These are phyloP conservation scores for Drosophila persimilis DNA, from an alignment of 1,140 invertebrate genomes.

Conservation along the genomic window DNA sequence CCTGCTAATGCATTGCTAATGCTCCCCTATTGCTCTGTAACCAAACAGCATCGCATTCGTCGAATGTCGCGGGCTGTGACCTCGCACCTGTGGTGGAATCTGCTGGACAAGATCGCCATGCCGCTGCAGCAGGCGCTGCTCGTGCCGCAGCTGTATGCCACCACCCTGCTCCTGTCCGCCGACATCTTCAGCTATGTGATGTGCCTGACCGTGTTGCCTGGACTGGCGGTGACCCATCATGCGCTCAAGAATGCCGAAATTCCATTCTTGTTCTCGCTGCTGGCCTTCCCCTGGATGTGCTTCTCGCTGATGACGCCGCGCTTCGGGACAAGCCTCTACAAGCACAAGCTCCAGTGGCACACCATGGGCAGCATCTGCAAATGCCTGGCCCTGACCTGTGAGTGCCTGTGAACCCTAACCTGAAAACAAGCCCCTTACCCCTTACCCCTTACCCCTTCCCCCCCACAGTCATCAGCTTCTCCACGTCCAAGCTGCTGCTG, in stretches of 20 bases:
- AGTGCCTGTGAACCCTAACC: conserved; percentile 21
- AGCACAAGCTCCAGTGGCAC: conserved; percentile 77
- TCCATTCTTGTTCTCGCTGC: conserved; percentile 78
- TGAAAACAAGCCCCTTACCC: background rate
- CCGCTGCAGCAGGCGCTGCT: conserved; percentile 72
- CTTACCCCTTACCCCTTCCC: background rate
- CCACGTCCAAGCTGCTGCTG: conserved; percentile 75
- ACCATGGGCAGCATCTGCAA: conserved; percentile 76
- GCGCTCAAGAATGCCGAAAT: conserved; percentile 79
- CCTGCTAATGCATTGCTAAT: background rate
- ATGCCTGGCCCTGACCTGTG: conserved; percentile 73
- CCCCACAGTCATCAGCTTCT: conserved; percentile 74
- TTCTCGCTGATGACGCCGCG: conserved; percentile 81
- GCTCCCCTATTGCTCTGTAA: background rate
- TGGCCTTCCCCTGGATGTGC: conserved; percentile 83
- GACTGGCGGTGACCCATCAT: conserved; percentile 74
- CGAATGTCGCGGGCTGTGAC: conserved; percentile 71
- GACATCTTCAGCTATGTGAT: conserved; percentile 82
- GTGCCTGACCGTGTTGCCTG: conserved; percentile 77
- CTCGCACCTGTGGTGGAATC: conserved; percentile 70
- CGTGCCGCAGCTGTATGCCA: conserved; percentile 75
- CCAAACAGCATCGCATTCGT: conserved; percentile 59
- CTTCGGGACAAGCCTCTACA: conserved; percentile 73
- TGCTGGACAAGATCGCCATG: conserved; percentile 74
- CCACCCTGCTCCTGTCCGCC: conserved; percentile 73